phyloP scores from a whole-genome alignment of 92 coral and sea anemone genomes.

The Metridium senile region DNA sequence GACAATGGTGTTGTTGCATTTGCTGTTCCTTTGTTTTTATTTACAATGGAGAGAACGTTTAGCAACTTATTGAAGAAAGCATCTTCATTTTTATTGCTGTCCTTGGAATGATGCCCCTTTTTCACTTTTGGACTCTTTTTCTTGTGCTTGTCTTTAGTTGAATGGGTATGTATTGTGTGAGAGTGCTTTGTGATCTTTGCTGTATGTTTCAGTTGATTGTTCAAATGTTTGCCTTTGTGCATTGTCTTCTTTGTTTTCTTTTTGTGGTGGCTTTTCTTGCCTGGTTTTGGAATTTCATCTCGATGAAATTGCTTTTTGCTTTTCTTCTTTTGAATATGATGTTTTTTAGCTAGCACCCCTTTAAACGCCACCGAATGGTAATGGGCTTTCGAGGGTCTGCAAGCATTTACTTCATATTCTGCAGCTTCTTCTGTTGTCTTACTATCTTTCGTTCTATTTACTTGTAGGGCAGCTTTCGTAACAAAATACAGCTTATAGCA shows the following conservation, averaged over 20 bases:
- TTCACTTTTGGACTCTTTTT: not conserved
- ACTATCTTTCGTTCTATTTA: slow-evolving; percentile 3
- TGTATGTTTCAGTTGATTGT: slow-evolving; percentile 21
- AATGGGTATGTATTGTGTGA: not conserved
- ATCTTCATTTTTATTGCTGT: slow-evolving; percentile 35
- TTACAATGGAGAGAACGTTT: slow-evolving; percentile 55
- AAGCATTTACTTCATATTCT: slow-evolving; percentile 49
- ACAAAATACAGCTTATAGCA: slow-evolving; percentile 70
- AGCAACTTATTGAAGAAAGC: slow-evolving; percentile 65
- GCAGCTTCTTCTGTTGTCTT: slow-evolving; percentile 1
- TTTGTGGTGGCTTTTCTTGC: not conserved
- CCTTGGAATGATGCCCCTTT: not conserved
- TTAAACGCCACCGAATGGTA: slow-evolving; percentile 26
- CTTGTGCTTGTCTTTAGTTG: slow-evolving; percentile 27
- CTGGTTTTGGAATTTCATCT: not conserved
- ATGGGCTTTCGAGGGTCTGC: slow-evolving; percentile 45
- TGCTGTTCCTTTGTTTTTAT: slow-evolving; percentile 27
- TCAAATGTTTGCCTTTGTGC: slow-evolving; percentile 11
- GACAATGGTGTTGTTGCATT: slow-evolving; percentile 24
- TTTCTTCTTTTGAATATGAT: slow-evolving; percentile 12
- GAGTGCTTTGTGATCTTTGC: not conserved
- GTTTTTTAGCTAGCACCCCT: slow-evolving; percentile 9
- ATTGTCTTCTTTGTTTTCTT: slow-evolving; percentile 1
- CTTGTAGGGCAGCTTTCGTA: slow-evolving; percentile 56
- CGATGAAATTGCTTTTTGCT: not conserved